These are phyloP conservation scores for Gerris buenoi DNA, from an alignment of 1,140 invertebrate genomes.

Conservation along the genomic window DNA sequence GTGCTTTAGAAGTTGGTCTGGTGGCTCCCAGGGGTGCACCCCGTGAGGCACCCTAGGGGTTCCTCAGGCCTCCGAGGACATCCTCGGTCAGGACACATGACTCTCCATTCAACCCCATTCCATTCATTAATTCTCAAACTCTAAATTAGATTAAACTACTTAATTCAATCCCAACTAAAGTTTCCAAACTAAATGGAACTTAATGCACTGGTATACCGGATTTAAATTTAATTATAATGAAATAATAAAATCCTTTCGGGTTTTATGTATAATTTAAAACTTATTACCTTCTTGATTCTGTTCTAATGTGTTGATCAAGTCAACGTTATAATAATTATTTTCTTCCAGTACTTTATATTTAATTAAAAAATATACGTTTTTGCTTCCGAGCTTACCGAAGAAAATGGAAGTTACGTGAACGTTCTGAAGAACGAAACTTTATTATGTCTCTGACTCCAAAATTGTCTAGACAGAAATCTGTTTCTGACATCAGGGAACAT, in stretches of 20 bases:
- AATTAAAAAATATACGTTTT: too few relatives aligned
- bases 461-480: too few relatives aligned
- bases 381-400: too few relatives aligned
- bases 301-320: too few relatives aligned
- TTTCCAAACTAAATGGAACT: not conserved
- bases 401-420: too few relatives aligned
- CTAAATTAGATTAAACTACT: not conserved
- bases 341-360: too few relatives aligned
- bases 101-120: not conserved
- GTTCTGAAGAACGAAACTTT: too few relatives aligned
- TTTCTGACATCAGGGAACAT: too few relatives aligned
- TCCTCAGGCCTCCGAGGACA: not conserved
- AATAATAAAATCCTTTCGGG: not conserved
- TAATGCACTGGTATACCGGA: not conserved
- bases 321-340: too few relatives aligned
- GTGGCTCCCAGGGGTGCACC: not conserved
- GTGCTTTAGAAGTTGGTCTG: not conserved
- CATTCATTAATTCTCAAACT: not conserved
- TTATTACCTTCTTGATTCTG: too few relatives aligned
- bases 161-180: not conserved
- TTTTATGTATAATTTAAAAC: not conserved
- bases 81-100: not conserved
- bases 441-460: too few relatives aligned
- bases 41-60: too few relatives aligned
- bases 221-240: not conserved